Conservation (phyloP, 2,797 vertebrate species). For the Petrocephalus sullivani region DNA sequence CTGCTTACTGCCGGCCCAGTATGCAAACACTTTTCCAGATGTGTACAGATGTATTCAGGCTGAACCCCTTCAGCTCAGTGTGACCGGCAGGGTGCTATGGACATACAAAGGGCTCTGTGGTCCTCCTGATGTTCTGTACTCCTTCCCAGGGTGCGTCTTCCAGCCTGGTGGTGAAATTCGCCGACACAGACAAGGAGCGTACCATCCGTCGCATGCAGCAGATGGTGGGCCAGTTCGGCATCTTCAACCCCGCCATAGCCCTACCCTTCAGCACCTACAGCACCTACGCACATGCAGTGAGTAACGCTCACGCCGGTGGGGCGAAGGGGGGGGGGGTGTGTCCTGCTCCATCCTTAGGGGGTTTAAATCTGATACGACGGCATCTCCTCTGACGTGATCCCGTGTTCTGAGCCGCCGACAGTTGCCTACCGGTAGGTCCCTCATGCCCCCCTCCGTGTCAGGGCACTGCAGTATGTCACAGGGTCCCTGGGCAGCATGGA, state of each 20-base stretch:
- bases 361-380: not conserved
- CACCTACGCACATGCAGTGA: slow-evolving; percentile 96
- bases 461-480: slow-evolving; percentile 34
- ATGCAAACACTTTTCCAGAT: not conserved
- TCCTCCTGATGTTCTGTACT: slow-evolving; percentile 39
- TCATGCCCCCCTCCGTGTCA: slow-evolving; percentile 29
- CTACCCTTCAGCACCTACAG: slow-evolving; percentile 97
- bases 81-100: not conserved
- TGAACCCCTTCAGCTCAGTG: not conserved
- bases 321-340: not conserved
- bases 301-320: slow-evolving; percentile 42
- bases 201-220: slow-evolving; percentile 97
- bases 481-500: not conserved
- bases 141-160: slow-evolving; percentile 86
- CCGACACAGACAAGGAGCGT: slow-evolving; percentile 98
- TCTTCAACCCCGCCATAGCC: slow-evolving; percentile 90
- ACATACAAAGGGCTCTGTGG: not conserved
- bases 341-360: not conserved
- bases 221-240: slow-evolving; percentile 98
- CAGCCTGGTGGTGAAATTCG: slow-evolving; percentile 99
- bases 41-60: not conserved
- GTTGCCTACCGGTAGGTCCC: not conserved
- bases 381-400: not conserved
- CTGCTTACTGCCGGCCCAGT: not conserved
- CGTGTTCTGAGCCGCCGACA: not conserved